phyloP scores from a whole-genome alignment of 1,140 invertebrate genomes.

The Notospermus geniculatus region DNA sequence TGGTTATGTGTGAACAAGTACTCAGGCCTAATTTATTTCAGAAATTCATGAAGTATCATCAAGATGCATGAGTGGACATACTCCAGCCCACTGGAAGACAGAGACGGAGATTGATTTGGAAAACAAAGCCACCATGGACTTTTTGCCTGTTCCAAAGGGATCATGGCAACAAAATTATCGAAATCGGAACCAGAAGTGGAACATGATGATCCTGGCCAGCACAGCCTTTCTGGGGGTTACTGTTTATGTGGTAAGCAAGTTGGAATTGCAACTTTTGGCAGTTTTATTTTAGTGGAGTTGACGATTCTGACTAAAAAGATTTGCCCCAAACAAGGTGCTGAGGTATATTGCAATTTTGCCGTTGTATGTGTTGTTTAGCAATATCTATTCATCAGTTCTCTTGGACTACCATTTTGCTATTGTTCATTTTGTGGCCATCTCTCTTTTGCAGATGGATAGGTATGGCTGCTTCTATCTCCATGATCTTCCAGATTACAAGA shows the following conservation, averaged over 20 bases:
- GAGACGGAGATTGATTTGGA: constrained; percentile 28
- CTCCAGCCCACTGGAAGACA: constrained; percentile 30
- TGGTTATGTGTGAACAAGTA: no score
- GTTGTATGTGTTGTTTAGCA: background rate
- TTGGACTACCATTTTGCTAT: background rate
- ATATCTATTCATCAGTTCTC: background rate
- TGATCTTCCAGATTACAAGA: no score
- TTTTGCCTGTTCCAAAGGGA: constrained; percentile 37
- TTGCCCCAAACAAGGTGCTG: background rate
- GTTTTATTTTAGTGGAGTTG: background rate
- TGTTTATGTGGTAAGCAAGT: constrained; percentile 22
- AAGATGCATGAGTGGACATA: constrained; percentile 27
- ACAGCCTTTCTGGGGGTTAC: constrained; percentile 16
- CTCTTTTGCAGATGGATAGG: no score
- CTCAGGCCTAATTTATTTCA: no score
- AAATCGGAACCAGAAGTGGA: constrained; percentile 21
- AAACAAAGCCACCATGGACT: constrained; percentile 31
- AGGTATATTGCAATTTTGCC: background rate
- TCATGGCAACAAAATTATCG: constrained; percentile 37
- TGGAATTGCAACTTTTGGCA: background rate
- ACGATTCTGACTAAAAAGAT: background rate
- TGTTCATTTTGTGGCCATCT: no score
- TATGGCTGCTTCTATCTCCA: no score
- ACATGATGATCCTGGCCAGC: constrained; percentile 19
- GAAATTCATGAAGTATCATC: no score